Conservation (phyloP, 2,797 vertebrate genomes). For the Micropoecilia bifurca region DNA sequence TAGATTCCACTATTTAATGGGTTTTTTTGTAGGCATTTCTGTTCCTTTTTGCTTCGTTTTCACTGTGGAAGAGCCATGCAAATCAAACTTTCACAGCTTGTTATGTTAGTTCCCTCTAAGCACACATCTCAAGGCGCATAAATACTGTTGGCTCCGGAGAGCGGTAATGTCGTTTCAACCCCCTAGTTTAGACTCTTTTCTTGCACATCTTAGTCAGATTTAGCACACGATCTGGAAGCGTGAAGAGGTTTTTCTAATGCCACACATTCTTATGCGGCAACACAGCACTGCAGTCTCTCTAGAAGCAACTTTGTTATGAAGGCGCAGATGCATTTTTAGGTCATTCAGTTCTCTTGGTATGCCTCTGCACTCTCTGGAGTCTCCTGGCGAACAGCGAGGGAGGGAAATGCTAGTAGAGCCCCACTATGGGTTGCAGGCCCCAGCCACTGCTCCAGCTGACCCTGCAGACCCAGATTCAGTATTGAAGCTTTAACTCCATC, state of each 20-base stretch:
- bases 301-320: constrained; percentile 22
- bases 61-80: too few species aligned
- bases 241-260: background rate
- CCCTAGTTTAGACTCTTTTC: background rate
- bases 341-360: constrained; percentile 56
- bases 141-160: background rate
- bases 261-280: background rate
- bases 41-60: background rate
- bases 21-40: background rate
- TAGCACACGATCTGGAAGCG: background rate
- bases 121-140: background rate
- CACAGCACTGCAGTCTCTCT: background rate
- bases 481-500: constrained; percentile 47
- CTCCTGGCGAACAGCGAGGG: constrained; percentile 55
- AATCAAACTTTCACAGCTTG: background rate
- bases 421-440: constrained; percentile 68
- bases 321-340: constrained; percentile 53
- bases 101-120: background rate
- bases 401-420: constrained; percentile 65
- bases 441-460: constrained; percentile 69
- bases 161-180: background rate
- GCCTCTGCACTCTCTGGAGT: constrained; percentile 47
- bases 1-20: background rate
- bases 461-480: constrained; percentile 54
- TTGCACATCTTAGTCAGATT: constrained; percentile 1